phyloP scores from a whole-genome alignment of 2,888 invertebrate species.

The Conomelus anceps region DNA sequence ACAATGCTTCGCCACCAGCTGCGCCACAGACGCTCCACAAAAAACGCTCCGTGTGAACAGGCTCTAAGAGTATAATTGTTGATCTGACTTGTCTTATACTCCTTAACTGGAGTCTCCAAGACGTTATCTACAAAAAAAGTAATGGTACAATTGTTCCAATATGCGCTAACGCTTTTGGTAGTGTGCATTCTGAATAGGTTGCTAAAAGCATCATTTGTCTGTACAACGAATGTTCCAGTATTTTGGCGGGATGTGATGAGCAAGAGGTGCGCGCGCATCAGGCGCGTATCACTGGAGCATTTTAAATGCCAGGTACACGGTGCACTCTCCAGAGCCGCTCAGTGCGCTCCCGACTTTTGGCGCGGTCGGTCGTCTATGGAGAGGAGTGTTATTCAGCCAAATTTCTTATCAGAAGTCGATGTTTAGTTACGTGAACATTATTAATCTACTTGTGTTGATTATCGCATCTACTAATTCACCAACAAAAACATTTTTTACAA shows the following conservation, averaged over 20 bases:
- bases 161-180: too few species aligned
- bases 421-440: not conserved
- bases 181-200: too few species aligned
- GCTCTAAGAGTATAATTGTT: too few species aligned
- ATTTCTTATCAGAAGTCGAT: not conserved
- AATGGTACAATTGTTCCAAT: too few species aligned
- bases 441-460: too few species aligned
- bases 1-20: too few species aligned
- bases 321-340: not conserved
- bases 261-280: not conserved
- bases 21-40: too few species aligned
- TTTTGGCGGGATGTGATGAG: not conserved
- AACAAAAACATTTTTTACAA: not conserved
- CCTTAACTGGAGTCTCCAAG: too few species aligned
- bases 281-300: not conserved
- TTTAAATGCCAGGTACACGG: not conserved
- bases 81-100: too few species aligned
- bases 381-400: not conserved
- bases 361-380: not conserved
- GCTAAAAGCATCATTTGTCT: too few species aligned
- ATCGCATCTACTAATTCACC: not conserved
- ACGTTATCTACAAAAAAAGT: too few species aligned
- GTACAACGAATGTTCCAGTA: not conserved
- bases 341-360: not conserved
- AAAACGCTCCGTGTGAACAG: too few species aligned